A percentile compares a stretch with the other conserved stretches of the same genome.
Conservation (phyloP, 2,113 vertebrate genomes). For the Otus sunia region DNA sequence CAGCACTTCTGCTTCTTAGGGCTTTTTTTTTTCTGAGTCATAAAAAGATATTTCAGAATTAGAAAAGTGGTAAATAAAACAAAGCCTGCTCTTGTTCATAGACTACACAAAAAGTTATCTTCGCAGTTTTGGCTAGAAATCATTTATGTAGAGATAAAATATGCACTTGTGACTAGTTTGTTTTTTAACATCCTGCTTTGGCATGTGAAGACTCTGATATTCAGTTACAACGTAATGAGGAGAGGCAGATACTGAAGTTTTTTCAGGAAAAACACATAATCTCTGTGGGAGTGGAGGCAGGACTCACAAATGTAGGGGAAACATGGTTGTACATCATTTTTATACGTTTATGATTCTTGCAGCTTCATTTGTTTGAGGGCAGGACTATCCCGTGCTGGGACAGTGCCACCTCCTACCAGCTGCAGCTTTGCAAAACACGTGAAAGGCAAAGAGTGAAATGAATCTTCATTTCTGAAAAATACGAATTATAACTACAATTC, state of each 20-base stretch:
- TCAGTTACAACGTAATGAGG: accelerated
- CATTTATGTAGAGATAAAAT: not conserved
- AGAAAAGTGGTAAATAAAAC: too few relatives aligned
- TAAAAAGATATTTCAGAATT: not conserved
- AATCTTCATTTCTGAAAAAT: not conserved
- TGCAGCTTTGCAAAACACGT: not conserved
- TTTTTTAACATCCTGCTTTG: not conserved
- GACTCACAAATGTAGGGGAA: not conserved
- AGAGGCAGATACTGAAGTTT: not conserved
- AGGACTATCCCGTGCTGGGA: not conserved
- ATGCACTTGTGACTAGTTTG: not conserved
- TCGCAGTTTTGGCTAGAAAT: not conserved
- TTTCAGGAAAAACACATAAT: not conserved
- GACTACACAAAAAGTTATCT: not conserved
- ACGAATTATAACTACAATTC: not conserved
- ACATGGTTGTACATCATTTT: accelerated
- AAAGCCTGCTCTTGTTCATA: not conserved
- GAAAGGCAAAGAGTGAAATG: not conserved
- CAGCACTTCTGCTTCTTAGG: not conserved
- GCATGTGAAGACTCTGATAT: not conserved
- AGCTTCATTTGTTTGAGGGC: not conserved
- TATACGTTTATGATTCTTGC: not conserved
- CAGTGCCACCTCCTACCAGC: not conserved
- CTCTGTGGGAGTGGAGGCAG: not conserved
- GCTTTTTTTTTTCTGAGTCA: not conserved